Conservation (phyloP, 2,888 invertebrate genomes). For the Mythimna lalbum region DNA sequence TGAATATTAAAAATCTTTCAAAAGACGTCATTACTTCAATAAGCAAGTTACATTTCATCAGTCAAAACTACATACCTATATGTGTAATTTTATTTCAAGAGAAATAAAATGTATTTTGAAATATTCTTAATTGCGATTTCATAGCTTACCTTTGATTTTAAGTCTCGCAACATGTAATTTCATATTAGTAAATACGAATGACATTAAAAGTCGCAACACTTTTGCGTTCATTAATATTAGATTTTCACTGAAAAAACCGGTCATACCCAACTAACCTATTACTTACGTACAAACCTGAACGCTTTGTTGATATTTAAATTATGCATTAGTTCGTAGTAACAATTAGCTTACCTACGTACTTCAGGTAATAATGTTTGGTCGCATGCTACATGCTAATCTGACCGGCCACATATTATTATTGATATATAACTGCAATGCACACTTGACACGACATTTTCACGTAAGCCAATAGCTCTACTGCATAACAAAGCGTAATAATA, state of each 20-base stretch:
- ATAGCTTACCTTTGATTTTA: conserved; percentile 45
- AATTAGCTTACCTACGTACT: conserved; percentile 35
- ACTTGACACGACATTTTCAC: conserved; percentile 27
- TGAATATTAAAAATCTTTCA: not conserved
- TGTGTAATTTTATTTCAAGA: conserved; percentile 13
- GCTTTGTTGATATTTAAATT: conserved; percentile 15
- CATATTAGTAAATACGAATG: conserved; percentile 22
- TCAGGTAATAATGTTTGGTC: conserved; percentile 28
- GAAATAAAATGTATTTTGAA: conserved; percentile 35
- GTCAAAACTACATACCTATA: not conserved
- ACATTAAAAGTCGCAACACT: conserved; percentile 14
- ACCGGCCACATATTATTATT: not conserved
- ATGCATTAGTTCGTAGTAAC: conserved; percentile 18
- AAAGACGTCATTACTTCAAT: not conserved
- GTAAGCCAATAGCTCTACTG: not conserved
- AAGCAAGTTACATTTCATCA: conserved; percentile 19
- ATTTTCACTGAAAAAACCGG: conserved; percentile 14
- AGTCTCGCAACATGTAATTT: conserved; percentile 34
- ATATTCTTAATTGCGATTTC: conserved; percentile 47
- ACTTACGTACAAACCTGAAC: not conserved
- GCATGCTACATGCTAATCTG: conserved; percentile 25
- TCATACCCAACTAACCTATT: conserved; percentile 17
- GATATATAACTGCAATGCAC: conserved; percentile 17
- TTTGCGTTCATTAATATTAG: conserved; percentile 19
- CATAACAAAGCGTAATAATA: conserved; percentile 16